phyloP scores from a whole-genome alignment of 2,113 vertebrate species.

The Hippolais icterina region DNA sequence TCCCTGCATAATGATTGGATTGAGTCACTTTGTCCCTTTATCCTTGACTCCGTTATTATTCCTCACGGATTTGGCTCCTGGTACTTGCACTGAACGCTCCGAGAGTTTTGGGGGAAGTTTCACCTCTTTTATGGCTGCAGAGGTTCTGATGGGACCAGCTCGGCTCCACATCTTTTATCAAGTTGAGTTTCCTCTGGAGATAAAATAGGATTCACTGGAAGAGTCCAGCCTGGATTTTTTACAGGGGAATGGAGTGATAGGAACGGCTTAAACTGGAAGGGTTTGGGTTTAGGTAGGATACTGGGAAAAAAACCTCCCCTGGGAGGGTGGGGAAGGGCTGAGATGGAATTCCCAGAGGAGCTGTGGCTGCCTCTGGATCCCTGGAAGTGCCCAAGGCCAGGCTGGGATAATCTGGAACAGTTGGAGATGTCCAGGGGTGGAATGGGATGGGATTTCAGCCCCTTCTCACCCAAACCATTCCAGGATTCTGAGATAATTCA shows the following conservation, averaged over 20 bases:
- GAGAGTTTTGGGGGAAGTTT: neutral
- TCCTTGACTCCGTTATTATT: conserved; percentile 34
- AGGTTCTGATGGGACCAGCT: neutral
- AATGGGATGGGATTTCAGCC: fast-evolving
- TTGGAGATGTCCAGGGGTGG: neutral
- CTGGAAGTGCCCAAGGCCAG: neutral
- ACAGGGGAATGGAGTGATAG: neutral
- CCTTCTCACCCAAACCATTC: neutral
- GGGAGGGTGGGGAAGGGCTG: neutral
- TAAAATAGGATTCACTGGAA: neutral
- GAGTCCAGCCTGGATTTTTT: neutral
- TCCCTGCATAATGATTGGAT: conserved; percentile 32
- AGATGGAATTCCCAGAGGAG: neutral
- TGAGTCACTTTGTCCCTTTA: conserved; percentile 45
- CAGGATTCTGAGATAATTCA: neutral
- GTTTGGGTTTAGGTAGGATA: neutral
- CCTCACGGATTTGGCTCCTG: neutral
- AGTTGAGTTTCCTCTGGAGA: neutral
- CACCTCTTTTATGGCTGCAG: neutral
- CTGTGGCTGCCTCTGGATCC: neutral
- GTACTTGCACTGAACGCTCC: neutral
- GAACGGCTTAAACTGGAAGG: neutral
- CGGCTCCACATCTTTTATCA: neutral
- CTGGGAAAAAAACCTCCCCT: no score
- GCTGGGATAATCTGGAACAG: fast-evolving